Evolutionary conservation across 2,113 vertebrate species (phyloP).

Genomic region (Dermatemys mawii): DNA sequence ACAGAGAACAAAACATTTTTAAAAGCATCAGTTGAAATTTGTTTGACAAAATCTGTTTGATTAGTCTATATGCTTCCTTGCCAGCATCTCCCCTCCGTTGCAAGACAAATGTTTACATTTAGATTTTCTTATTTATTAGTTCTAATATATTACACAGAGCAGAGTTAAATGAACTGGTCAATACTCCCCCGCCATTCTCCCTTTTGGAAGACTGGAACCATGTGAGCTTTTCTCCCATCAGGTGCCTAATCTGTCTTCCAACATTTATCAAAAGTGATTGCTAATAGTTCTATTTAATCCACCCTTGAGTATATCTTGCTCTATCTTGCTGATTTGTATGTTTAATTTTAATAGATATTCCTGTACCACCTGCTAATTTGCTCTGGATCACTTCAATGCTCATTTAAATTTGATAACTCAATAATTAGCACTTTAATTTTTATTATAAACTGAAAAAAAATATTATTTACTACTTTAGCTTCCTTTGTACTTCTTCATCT

Average conservation of each 20-base stretch:
- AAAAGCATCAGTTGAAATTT: neutral
- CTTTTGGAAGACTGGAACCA: too few species aligned
- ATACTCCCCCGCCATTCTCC: fast-evolving
- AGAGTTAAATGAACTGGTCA: neutral
- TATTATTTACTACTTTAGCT: neutral
- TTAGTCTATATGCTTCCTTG: neutral
- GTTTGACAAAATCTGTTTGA: neutral
- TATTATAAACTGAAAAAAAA: neutral
- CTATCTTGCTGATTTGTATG: neutral
- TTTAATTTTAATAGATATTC: neutral
- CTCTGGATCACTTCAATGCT: neutral
- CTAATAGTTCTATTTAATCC: fast-evolving
- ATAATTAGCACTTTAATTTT: neutral
- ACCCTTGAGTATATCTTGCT: neutral
- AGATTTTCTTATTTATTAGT: neutral
- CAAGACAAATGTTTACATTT: neutral
- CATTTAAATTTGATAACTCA: neutral
- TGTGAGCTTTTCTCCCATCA: neutral
- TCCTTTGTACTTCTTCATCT: neutral
- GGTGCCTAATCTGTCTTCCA: neutral
- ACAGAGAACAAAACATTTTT: neutral
- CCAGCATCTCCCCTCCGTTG: neutral
- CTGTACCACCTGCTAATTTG: neutral
- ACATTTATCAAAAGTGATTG: neutral
- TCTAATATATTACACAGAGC: neutral